Base-by-base conservation (phyloP, 2,113 vertebrate genomes). In the Pygoscelis adeliae region DNA sequence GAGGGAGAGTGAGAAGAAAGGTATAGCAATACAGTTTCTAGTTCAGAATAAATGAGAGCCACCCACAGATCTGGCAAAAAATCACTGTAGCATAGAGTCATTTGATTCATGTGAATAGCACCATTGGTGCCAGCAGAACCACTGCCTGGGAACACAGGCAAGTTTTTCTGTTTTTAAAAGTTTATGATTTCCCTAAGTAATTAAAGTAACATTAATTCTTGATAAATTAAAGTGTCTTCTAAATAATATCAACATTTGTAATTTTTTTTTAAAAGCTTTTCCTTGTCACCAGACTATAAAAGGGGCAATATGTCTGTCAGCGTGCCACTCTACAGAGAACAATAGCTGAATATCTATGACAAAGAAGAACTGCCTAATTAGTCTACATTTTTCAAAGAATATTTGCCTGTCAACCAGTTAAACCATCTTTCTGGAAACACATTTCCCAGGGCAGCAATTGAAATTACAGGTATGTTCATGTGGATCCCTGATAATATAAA, bases 321-420 rank as follows among this genome's bases (percentile, higher is more conserved):
- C 17, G 30, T 83, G 62, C 53, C 52, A 74, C 52, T 91, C 59
- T 53, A 38, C 86, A 91, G 40, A 96, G 90, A 98, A 94, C 44
- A 95, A 89, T 46, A 76, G 55, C 65, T 92, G 38, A 85, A n/a
- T 76, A 95, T 58, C 56, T 87, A 32, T 96, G 83, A 96, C 72
- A 93, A 90, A 92, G 76, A 97, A 95, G 77, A 97, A 93, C 58
- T 88, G 67, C 85, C 87, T 94, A 97, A 97, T 97, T 97, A 97
- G 62, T 88, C 74, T 88, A 56, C 52, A 92, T 92, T 97, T 96
- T 90, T 67, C 58, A 86, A 95, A 97, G 91, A 97, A 86, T 89
- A 91, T 94, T 97, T 97, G 76, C 71, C 81, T 95, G 81, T 95
- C 95, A 97, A 79, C 61, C 32, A 90, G 80, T 96, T 97, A 97